Percentiles rank a stretch among this genome's conserved stretches.
These are phyloP conservation scores for Albula glossodonta DNA, from an alignment of 2,113 vertebrate genomes.

Conservation along the genomic window DNA sequence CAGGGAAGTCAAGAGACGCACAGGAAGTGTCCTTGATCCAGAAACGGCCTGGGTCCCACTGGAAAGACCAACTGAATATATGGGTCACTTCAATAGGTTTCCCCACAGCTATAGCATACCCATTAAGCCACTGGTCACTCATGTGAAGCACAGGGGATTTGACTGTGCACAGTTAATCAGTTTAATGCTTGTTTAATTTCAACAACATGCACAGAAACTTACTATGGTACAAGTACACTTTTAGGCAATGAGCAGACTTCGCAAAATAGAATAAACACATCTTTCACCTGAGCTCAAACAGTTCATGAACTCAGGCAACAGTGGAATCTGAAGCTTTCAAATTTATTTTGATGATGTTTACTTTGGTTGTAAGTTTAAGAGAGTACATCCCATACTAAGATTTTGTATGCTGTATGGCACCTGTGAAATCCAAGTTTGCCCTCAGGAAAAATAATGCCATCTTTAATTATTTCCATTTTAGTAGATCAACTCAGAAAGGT, in stretches of 20 bases:
- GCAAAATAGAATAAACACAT: too few relatives aligned
- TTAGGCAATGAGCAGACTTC: too few relatives aligned
- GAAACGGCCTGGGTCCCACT: neutral
- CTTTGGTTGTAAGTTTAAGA: too few relatives aligned
- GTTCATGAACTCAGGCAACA: too few relatives aligned
- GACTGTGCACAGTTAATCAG: neutral
- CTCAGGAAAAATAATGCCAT: too few relatives aligned
- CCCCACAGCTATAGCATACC: neutral
- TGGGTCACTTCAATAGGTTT: neutral
- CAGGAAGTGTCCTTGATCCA: neutral
- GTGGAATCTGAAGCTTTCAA: too few relatives aligned
- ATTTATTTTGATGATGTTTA: too few relatives aligned
- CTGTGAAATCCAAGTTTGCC: too few relatives aligned
- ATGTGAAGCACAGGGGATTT: neutral
- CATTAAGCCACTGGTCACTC: neutral
- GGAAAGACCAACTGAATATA: neutral
- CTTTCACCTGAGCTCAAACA: too few relatives aligned
- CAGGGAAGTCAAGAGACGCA: neutral
- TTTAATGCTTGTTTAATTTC: neutral
- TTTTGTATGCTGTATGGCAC: too few relatives aligned
- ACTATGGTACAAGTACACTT: neutral
- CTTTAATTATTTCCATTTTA: too few relatives aligned
- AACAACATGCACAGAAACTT: neutral
- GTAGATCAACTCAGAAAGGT: neutral
- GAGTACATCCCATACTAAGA: too few relatives aligned